Evolutionary conservation across 1,140 invertebrate genomes (phyloP).

Genomic region (Caenorhabditis briggsae): DNA sequence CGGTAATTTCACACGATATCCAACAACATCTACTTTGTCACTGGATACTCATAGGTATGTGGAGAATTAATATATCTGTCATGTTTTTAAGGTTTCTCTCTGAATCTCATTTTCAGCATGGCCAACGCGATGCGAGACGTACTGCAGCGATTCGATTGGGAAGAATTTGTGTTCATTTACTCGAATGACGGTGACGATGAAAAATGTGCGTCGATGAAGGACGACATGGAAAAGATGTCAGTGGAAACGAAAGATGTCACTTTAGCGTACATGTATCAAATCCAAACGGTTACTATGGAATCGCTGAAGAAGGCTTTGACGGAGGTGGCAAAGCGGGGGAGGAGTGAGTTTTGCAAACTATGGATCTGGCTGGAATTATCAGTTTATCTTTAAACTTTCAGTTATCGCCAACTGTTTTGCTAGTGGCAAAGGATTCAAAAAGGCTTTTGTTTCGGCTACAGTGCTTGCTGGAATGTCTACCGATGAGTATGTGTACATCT

Average conservation of each 20-base stretch:
- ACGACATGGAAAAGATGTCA: not conserved
- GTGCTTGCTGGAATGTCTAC: not conserved
- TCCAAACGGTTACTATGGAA: not conserved
- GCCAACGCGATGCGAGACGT: not conserved
- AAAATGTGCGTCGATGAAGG: conserved; percentile 2
- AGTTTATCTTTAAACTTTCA: not conserved
- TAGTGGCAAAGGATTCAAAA: not conserved
- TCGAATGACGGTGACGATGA: conserved; percentile 7
- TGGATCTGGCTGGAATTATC: too few relatives aligned
- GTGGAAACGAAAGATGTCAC: not conserved
- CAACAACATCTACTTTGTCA: not conserved
- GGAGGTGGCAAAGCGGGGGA: not conserved
- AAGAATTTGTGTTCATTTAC: conserved; percentile 26
- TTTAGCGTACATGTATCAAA: conserved; percentile 23
- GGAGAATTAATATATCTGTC: too few relatives aligned
- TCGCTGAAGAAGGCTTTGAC: conserved; percentile 7
- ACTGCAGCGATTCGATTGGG: conserved; percentile 4
- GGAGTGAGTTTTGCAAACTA: not conserved
- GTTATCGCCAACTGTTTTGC: not conserved
- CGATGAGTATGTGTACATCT: conserved; percentile 47
- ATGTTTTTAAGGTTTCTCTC: too few relatives aligned
- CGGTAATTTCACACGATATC: not conserved
- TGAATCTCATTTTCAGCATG: not conserved
- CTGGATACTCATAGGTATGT: not conserved
- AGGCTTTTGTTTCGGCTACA: not conserved